Base-by-base conservation (phyloP, 1,140 invertebrate genomes). In the Proales similis region DNA sequence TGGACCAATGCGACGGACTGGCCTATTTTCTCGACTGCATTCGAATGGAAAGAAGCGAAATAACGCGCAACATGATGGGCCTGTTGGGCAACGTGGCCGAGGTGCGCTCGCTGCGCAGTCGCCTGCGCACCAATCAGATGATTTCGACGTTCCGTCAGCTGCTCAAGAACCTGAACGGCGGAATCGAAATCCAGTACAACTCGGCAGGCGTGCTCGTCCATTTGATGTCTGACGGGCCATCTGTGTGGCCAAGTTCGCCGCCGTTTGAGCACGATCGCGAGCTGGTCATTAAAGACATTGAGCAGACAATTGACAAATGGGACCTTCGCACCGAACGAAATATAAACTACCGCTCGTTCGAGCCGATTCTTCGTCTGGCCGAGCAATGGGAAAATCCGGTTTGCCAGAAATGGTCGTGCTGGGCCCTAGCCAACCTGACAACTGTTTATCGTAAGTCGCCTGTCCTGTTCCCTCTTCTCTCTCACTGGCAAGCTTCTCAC, bases 101-200 rank as follows among this genome's bases (percentile, higher is more conserved):
- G 78, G 91, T 95, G 0, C 80, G 84, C 63, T 76, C 82, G 65
- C 78, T 97, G n/a, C 81, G 92, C 26, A 80, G 81, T 2, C 80
- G 85, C 64, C 78, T 97, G 29, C 91, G 42, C 24, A 51, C 3
- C 22, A 61, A 45, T 9, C 29, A 45, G 14, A 20, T 61, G 5
- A 45, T 61, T 11, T 12, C 20, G 0, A 46, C 42, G 9, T 61
- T 61, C 38, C 84, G 86, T 66, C 80, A 84, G 36, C 78, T 97
- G 9, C 76, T 96, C 7, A 82, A 85, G 57, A 89, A 87, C 1
- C 79, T 80, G 7, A 86, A 85, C 69, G 91, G 95, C 77, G 90
- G 90, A 24, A 96, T 96, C 66, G 92, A 97, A 82, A 88, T 92
- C 45, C 90, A 88, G 69, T 96, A 97, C 75, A 96, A 96, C 79